Conservation (phyloP, 2,888 invertebrate species). For the Pelosia muscerda region DNA sequence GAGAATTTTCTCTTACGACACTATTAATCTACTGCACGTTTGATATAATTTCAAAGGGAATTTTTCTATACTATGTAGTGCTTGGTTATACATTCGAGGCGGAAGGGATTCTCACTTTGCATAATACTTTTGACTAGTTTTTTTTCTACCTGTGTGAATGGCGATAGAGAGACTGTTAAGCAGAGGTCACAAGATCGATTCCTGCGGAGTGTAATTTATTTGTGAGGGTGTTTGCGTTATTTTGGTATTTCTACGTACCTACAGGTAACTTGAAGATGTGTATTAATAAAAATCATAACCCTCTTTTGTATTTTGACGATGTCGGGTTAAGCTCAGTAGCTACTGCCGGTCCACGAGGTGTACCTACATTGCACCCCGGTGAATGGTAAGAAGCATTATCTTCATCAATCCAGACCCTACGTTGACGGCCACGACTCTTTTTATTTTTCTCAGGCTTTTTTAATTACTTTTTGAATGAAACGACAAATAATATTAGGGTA, state of each 20-base stretch:
- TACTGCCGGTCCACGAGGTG: no score
- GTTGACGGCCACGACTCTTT: no score
- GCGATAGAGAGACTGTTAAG: background rate
- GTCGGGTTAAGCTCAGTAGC: no score
- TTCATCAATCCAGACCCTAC: no score
- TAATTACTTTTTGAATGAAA: no score
- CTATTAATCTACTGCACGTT: slow-evolving; percentile 23
- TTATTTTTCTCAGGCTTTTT: no score
- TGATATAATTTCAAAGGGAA: background rate
- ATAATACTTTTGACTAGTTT: slow-evolving; percentile 5
- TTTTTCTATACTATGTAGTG: background rate
- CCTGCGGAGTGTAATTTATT: background rate
- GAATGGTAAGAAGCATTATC: no score
- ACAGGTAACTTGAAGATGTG: no score
- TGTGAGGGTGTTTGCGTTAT: background rate
- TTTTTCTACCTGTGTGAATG: background rate
- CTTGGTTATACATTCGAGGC: slow-evolving; percentile 2
- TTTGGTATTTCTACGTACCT: background rate
- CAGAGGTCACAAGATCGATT: background rate
- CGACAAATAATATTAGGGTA: no score
- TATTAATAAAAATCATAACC: no score
- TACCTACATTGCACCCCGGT: no score
- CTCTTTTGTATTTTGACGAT: no score
- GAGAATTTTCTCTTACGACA: slow-evolving; percentile 19
- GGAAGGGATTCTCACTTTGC: slow-evolving; percentile 7